Base-by-base conservation (phyloP, 2,797 vertebrate species). In the Eutrigla gurnardus region DNA sequence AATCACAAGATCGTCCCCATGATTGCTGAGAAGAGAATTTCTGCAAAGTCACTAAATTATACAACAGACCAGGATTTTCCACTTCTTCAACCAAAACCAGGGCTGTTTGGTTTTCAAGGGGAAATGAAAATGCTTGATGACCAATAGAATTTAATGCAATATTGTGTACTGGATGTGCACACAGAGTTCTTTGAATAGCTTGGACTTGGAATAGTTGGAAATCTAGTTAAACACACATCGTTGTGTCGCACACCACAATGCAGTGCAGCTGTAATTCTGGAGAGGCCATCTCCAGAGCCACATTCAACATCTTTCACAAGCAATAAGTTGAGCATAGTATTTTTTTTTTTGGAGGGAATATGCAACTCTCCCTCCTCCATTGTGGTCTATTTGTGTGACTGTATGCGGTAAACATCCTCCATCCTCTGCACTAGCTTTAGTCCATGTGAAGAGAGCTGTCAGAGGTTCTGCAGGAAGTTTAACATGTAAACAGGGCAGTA, bases 401-500 rank as follows among this genome's bases (percentile, higher is more conserved):
- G 55, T 75, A 81, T 73, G 59, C 53, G 65, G 75, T 78, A 86
- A 91, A 84, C 83, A 85, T 82, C 47, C 52, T 17, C 75, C 64
- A 80, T 78, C 69, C 82, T 75, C 72, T 74, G 70, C 15, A 75
- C 53, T 42, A 73, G 70, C 67, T 81, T 64, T 49, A 33, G 72
- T 42, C 54, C 35, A 9, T 74, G 77, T 57, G 32, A 80, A 73
- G 53, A n/a, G 52, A 61, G 8, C 45, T 58, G 53, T 55, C 76
- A 61, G 57, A 63, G 77, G 63, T 57, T 25, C 60, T 64, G 67
- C 74, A 92, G 90, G 90, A 92, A 92, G 82, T 81, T 66, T 18
- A 77, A 70, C 61, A 77, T 52, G 72, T 89, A 90, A 87, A 91
- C 80, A 93, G 60, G 52, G 33, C 46, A 85, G 85, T 85, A 81